A percentile compares a stretch with the other conserved stretches of the same genome.
Evolutionary conservation across 2,888 invertebrate species (phyloP).

Genomic region (Leptinotarsa tumamoca): DNA sequence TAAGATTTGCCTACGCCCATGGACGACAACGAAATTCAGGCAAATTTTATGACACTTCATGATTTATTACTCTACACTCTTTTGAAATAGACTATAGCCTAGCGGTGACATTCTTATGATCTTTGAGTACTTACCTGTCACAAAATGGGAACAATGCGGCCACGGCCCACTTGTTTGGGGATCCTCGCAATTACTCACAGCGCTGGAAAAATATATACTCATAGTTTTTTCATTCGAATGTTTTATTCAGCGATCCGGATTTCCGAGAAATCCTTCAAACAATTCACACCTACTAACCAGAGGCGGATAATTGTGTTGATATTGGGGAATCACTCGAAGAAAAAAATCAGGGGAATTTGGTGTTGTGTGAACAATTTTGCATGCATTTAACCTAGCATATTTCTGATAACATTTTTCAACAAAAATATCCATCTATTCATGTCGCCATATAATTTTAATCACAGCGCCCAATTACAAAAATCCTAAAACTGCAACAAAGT

Average conservation of each 20-base stretch:
- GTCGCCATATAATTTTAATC: no score
- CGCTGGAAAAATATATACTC: not conserved
- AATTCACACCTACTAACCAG: constrained; percentile 23
- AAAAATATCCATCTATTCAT: no score
- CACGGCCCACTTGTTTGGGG: constrained; percentile 21
- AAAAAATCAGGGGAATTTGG: not conserved
- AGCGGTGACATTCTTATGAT: constrained; percentile 24
- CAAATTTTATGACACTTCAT: no score
- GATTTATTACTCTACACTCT: no score
- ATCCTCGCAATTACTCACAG: not conserved
- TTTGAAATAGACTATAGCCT: no score
- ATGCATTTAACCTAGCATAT: no score
- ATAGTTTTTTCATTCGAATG: constrained; percentile 4
- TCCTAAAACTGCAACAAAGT: no score
- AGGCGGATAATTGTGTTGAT: constrained; percentile 2
- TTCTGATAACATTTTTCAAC: no score
- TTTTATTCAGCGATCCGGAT: constrained; percentile 27
- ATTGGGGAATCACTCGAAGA: constrained; percentile 20
- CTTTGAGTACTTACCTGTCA: constrained; percentile 9
- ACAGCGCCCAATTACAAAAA: no score
- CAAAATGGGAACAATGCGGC: constrained; percentile 18
- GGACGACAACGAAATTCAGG: no score
- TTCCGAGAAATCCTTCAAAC: constrained; percentile 30
- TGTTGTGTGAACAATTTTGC: not conserved
- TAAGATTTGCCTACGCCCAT: no score